These are phyloP conservation scores for Lasius fuliginosus DNA, from an alignment of 2,888 invertebrate species.

Conservation along the genomic window DNA sequence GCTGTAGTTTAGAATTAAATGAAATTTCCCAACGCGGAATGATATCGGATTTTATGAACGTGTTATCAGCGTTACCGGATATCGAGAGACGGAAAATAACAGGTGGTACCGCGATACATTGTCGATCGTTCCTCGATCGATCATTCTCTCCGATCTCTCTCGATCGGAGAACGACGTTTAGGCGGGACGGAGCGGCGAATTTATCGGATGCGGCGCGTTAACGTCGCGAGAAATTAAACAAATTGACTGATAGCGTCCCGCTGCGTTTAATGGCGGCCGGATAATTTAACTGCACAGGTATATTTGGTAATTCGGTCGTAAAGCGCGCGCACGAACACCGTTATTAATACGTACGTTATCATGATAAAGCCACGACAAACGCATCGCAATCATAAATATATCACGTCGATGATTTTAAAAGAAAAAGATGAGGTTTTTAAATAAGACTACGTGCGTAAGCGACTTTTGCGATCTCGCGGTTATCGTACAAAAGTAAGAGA, in stretches of 20 bases:
- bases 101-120: background rate
- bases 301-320: slow-evolving; percentile 42
- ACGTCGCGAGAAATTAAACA: slow-evolving; percentile 55
- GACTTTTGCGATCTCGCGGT: background rate
- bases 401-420: background rate
- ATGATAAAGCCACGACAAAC: background rate
- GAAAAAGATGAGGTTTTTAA: background rate
- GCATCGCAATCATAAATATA: background rate
- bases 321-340: background rate
- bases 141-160: background rate
- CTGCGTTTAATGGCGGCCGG: slow-evolving; percentile 38
- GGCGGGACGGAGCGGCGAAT: background rate
- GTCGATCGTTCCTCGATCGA: slow-evolving; percentile 31
- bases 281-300: slow-evolving; percentile 46
- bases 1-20: slow-evolving; percentile 39
- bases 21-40: slow-evolving; percentile 12
- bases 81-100: slow-evolving; percentile 25
- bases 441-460: background rate
- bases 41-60: slow-evolving; percentile 38
- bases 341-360: slow-evolving; percentile 33
- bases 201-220: background rate
- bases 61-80: slow-evolving; percentile 1
- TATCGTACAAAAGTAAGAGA: background rate
- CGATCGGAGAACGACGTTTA: background rate
- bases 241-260: slow-evolving; percentile 54